Evolutionary conservation across 1,140 invertebrate species (phyloP).

Genomic region (Lasaia peninsularis): DNA sequence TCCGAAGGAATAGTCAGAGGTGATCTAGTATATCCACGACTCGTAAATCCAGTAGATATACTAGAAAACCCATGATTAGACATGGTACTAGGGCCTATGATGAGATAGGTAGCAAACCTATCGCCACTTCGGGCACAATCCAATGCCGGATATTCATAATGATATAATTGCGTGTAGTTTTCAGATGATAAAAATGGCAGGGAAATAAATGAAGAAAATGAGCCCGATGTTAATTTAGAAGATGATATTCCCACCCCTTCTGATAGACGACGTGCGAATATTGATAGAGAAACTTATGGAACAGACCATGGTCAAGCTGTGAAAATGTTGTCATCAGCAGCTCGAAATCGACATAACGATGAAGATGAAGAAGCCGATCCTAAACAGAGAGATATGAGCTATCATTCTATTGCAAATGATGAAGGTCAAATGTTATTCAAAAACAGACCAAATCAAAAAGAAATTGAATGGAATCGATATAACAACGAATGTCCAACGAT

Average conservation of each 20-base stretch:
- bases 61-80: too few relatives aligned
- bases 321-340: background rate
- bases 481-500: background rate
- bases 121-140: too few relatives aligned
- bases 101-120: too few relatives aligned
- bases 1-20: too few relatives aligned
- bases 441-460: background rate
- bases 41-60: too few relatives aligned
- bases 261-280: background rate
- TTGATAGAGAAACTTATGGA: background rate
- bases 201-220: background rate
- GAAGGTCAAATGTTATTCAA: conserved; percentile 15
- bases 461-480: background rate
- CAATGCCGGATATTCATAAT: too few relatives aligned
- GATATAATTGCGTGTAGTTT: background rate
- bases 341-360: background rate
- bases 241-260: background rate
- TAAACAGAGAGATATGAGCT: background rate
- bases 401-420: conserved; percentile 7
- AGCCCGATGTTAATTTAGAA: conserved; percentile 2
- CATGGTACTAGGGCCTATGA: background rate
- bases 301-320: background rate
- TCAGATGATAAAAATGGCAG: conserved; percentile 8
- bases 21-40: too few relatives aligned
- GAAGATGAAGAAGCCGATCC: background rate